Evolutionary conservation across 2,888 invertebrate species (phyloP).

Genomic region (Frankliniella fusca): DNA sequence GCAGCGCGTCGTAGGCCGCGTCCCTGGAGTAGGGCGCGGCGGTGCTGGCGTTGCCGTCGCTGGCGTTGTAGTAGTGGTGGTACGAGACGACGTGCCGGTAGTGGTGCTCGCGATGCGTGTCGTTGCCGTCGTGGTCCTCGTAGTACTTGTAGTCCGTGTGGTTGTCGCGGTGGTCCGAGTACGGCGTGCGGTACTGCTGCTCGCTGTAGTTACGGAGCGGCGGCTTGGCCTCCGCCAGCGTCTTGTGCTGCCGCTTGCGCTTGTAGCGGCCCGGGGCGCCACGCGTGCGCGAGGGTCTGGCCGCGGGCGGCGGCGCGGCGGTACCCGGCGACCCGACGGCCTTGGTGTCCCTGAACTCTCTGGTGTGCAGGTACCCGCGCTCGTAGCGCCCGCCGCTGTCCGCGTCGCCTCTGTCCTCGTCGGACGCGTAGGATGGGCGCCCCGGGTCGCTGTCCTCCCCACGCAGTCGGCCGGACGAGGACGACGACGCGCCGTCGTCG

Average conservation of each 20-base stretch:
- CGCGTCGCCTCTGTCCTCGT: background rate
- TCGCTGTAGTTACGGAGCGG: background rate
- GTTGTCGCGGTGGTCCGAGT: background rate
- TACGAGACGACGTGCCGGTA: slow-evolving; percentile 9
- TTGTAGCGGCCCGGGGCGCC: background rate
- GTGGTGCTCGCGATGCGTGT: slow-evolving; percentile 12
- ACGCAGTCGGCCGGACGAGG: background rate
- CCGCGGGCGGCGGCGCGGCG: background rate
- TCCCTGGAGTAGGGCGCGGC: slow-evolving; percentile 17
- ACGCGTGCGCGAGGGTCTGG: background rate
- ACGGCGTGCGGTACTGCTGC: background rate
- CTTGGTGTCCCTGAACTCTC: background rate
- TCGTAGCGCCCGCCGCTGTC: slow-evolving; percentile 21
- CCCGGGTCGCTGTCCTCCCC: background rate
- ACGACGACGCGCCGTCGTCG: too few relatives aligned
- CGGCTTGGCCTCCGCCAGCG: background rate
- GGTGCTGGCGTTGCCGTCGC: background rate
- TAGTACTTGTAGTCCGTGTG: slow-evolving; percentile 10
- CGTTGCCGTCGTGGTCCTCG: slow-evolving; percentile 21
- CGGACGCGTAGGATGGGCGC: background rate
- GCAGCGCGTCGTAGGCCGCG: slow-evolving; percentile 14
- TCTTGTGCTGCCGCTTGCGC: slow-evolving; percentile 13
- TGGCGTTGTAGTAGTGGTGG: slow-evolving; percentile 24
- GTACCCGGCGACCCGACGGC: background rate
- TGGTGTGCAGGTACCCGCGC: slow-evolving; percentile 5